Evolutionary conservation across 1,140 invertebrate genomes (phyloP), one percentile per base, ranked within the genome.

Genomic region (Brachionus angularis): DNA sequence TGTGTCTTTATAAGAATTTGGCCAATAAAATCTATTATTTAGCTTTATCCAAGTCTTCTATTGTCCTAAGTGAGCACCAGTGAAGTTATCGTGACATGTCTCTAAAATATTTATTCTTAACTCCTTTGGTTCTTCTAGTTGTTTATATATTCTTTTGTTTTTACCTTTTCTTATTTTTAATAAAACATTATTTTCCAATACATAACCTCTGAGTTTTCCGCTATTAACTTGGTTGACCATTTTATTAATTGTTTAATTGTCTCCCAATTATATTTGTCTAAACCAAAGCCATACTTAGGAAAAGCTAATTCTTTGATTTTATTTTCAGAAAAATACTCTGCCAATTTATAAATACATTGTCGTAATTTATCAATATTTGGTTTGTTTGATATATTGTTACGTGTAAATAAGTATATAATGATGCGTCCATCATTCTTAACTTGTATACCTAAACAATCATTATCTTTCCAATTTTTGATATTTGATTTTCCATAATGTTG

Each of bases 21-120:
- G 23, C 62, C 62, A 67, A 29, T 67, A 67, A 46, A 67, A 67
- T 21, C 23, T 67, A 46, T 67, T 50, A 23, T 42, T 46, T 47
- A 67, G 21, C 27, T 47, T 47, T 4, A 29, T 67, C 42, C 14
- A 47, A 31, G 62, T 47, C 42, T 67, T 67, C 27, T 29, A 23
- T 29, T 67, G 46, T 16, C 62, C 39, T 10, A 67, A 16, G 36
- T 67, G 62, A 0, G 42, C 39, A 21, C 42, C 62, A 21, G 42
- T 50, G 31, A 29, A 47, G 4, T 29, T 31, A 18, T 46, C 62
- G 36, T 67, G 62, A 29, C 62, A 67, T n/a, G 33, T 27, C 29
- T 67, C 8, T 29, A 50, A 10, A n/a, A 67, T 10, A 14, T 46
- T 25, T 21, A 0, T 8, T 27, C 3, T 46, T 34, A 46, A 12